phyloP scores from a whole-genome alignment of 2,113 vertebrate genomes.

The Epinephelus moara region DNA sequence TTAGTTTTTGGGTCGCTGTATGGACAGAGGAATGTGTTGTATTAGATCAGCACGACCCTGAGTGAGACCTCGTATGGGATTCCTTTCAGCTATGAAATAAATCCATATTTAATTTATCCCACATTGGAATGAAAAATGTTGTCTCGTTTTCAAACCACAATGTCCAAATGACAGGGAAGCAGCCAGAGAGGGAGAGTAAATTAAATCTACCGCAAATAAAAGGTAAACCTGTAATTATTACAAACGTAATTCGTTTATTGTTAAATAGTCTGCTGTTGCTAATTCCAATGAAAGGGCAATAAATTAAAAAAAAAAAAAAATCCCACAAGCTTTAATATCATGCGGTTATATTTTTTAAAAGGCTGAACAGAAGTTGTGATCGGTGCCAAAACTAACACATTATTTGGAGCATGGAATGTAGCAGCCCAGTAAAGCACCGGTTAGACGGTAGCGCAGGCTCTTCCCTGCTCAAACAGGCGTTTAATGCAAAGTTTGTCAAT shows the following conservation, averaged over 20 bases:
- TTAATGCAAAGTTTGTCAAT: not conserved
- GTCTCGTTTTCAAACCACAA: conserved; percentile 77
- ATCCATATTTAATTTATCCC: conserved; percentile 80
- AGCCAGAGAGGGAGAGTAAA: conserved; percentile 40
- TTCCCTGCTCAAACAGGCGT: conserved; percentile 2
- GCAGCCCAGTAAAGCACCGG: conserved; percentile 33
- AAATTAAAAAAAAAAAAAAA: conserved; percentile 20
- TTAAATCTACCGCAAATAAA: conserved; percentile 40
- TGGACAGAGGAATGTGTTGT: conserved; percentile 51
- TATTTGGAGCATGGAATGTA: conserved; percentile 47
- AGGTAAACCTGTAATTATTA: conserved; percentile 48
- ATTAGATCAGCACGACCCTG: conserved; percentile 62
- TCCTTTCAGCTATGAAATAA: conserved; percentile 74
- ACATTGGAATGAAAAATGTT: conserved; percentile 77
- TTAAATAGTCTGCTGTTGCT: conserved; percentile 11
- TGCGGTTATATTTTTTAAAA: conserved; percentile 41
- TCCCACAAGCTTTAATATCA: conserved; percentile 49
- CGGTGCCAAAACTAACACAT: conserved; percentile 69
- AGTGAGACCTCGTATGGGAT: conserved; percentile 61
- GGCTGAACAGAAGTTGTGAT: conserved; percentile 44
- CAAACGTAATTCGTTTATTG: conserved; percentile 30
- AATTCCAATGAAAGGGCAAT: conserved; percentile 20
- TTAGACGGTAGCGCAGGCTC: not conserved
- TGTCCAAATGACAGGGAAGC: conserved; percentile 70
- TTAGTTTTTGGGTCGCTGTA: conserved; percentile 20